A percentile compares a stretch with the other conserved stretches of the same genome.
phyloP scores from a whole-genome alignment of 2,113 vertebrate species.

The Silurus meridionalis region DNA sequence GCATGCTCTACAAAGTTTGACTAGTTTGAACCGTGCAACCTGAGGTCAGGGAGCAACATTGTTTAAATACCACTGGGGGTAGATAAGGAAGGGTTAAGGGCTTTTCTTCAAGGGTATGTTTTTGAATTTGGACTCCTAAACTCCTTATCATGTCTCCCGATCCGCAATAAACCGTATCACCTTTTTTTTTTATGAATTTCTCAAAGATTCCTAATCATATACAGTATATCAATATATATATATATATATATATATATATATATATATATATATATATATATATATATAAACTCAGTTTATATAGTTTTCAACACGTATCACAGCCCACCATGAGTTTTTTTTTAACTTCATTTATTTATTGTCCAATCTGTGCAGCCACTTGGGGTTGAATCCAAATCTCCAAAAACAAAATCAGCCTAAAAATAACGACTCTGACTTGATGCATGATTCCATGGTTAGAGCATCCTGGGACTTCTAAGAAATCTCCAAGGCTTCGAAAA shows the following conservation, averaged over 20 bases:
- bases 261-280: not conserved
- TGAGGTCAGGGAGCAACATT: not conserved
- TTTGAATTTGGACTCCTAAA: not conserved
- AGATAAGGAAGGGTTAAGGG: not conserved
- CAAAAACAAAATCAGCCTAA: not conserved
- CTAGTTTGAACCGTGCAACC: not conserved
- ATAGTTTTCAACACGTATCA: too few relatives aligned
- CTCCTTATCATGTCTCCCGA: not conserved
- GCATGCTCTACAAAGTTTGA: not conserved
- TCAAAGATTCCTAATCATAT: too few relatives aligned
- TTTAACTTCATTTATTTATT: not conserved
- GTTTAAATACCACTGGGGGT: not conserved
- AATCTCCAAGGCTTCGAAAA: not conserved
- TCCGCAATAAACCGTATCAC: too few relatives aligned
- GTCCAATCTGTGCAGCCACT: not conserved
- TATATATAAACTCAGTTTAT: too few relatives aligned
- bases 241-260: too few relatives aligned
- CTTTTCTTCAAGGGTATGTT: not conserved
- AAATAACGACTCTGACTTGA: not conserved
- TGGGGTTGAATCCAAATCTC: not conserved
- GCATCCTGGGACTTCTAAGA: not conserved
- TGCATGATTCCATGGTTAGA: too few relatives aligned
- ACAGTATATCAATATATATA: too few relatives aligned
- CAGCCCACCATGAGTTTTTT: too few relatives aligned
- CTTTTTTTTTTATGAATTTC: too few relatives aligned